phyloP scores from a whole-genome alignment of 2,113 vertebrate species.

The Sorex fumeus region DNA sequence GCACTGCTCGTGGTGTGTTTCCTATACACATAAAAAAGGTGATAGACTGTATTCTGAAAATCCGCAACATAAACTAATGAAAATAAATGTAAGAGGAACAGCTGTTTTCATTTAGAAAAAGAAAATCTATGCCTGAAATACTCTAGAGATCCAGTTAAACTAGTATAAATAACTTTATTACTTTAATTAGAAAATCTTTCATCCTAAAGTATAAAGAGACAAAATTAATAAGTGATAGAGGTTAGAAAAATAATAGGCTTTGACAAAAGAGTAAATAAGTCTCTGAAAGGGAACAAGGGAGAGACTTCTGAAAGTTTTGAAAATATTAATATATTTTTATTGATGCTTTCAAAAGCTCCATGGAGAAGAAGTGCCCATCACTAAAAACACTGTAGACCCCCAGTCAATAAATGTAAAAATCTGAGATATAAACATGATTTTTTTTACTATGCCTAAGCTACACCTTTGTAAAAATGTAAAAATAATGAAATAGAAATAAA shows the following conservation, averaged over 20 bases:
- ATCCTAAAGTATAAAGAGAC: slow-evolving; percentile 24
- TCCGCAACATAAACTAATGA: too few relatives aligned
- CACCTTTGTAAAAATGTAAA: slow-evolving; percentile 23
- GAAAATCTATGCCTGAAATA: background rate
- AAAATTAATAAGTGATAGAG: background rate
- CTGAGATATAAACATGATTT: background rate
- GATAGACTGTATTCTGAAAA: too few relatives aligned
- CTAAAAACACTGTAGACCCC: background rate
- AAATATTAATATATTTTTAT: slow-evolving; percentile 10
- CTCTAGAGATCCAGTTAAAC: background rate
- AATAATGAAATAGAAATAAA: slow-evolving; percentile 18
- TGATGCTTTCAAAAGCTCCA: slow-evolving; percentile 12
- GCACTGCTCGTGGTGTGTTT: too few relatives aligned
- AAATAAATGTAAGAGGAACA: too few relatives aligned
- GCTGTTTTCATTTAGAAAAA: too few relatives aligned
- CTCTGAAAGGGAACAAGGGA: background rate
- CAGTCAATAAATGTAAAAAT: slow-evolving; percentile 27
- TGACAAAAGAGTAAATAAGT: background rate
- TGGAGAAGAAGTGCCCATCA: slow-evolving; percentile 8
- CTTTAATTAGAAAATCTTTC: slow-evolving; percentile 11
- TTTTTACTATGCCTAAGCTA: background rate
- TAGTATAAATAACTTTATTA: background rate
- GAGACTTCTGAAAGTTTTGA: slow-evolving; percentile 16
- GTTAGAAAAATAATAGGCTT: background rate
- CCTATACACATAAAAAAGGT: too few relatives aligned